A percentile compares a stretch with the other conserved stretches of the same genome.
Evolutionary conservation across 1,140 invertebrate species (phyloP).

Genomic region (Sitodiplosis mosellana): DNA sequence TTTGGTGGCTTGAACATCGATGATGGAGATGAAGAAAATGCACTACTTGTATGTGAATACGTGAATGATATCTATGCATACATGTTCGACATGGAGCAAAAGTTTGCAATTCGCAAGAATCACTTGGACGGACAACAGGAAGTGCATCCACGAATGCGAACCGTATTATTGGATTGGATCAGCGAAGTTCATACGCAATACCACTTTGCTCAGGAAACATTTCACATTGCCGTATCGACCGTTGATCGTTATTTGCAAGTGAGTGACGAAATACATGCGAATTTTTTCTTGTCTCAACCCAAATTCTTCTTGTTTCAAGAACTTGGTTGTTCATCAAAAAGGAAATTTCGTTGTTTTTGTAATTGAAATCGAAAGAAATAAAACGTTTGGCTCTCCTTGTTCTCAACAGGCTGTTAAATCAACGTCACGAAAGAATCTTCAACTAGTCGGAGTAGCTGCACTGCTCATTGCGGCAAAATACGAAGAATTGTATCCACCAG

Average conservation of each 20-base stretch:
- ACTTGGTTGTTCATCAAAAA: no score
- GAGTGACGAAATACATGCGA: no score
- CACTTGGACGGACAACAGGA: slow-evolving; percentile 38
- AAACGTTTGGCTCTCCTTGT: background rate
- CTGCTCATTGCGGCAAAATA: slow-evolving; percentile 90
- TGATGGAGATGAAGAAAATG: slow-evolving; percentile 47
- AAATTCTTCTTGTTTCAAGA: no score
- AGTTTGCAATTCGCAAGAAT: slow-evolving; percentile 32
- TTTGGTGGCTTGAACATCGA: slow-evolving; percentile 44
- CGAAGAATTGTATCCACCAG: slow-evolving; percentile 85
- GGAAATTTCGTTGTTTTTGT: no score
- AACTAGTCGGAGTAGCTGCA: slow-evolving; percentile 78
- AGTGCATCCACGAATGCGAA: slow-evolving; percentile 58
- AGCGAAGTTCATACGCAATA: slow-evolving; percentile 84
- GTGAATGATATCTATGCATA: slow-evolving; percentile 68
- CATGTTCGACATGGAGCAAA: slow-evolving; percentile 42
- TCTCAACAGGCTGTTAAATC: slow-evolving; percentile 20
- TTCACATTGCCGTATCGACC: slow-evolving; percentile 74
- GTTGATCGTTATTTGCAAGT: slow-evolving; percentile 85
- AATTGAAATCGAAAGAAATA: slow-evolving; percentile 2
- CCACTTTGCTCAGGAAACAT: slow-evolving; percentile 71
- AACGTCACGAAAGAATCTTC: slow-evolving; percentile 45
- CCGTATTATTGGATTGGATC: slow-evolving; percentile 82
- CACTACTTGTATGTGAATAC: slow-evolving; percentile 59
- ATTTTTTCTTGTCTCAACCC: no score